Percentiles rank a stretch among this genome's conserved stretches.
These are phyloP conservation scores for Eupithecia inturbata DNA, from an alignment of 2,888 invertebrate genomes.

Conservation along the genomic window DNA sequence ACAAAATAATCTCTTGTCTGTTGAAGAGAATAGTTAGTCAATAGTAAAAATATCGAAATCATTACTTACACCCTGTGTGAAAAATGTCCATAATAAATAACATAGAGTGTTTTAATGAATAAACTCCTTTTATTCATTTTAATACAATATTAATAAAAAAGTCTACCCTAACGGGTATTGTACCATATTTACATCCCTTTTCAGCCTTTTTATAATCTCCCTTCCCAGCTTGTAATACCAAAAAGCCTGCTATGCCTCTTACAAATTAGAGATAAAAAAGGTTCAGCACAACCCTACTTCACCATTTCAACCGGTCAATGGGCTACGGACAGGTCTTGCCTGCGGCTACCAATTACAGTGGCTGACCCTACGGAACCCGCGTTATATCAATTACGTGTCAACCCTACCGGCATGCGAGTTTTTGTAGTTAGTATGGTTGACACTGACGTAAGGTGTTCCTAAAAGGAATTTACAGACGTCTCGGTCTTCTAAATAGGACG, in stretches of 20 bases:
- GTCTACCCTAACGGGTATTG: too few relatives aligned
- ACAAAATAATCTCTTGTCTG: too few relatives aligned
- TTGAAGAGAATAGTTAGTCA: too few relatives aligned
- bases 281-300: constrained; percentile 41
- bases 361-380: constrained; percentile 62
- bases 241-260: not conserved
- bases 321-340: constrained; percentile 56
- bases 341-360: constrained; percentile 63
- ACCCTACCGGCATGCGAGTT: constrained; percentile 32
- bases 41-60: too few relatives aligned
- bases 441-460: not conserved
- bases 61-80: too few relatives aligned
- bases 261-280: constrained; percentile 5
- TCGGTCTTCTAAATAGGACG: not conserved
- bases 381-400: constrained; percentile 63
- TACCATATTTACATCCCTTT: not conserved
- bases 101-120: too few relatives aligned
- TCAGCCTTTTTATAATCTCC: not conserved
- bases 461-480: not conserved
- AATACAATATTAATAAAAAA: too few relatives aligned
- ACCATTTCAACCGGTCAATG: constrained; percentile 57
- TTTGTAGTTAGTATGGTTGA: constrained; percentile 10
- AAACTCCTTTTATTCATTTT: too few relatives aligned
- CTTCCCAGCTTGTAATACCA: not conserved
- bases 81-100: too few relatives aligned